Evolutionary conservation across 2,888 invertebrate genomes (phyloP).

Genomic region (Drosophila melanocephala): DNA sequence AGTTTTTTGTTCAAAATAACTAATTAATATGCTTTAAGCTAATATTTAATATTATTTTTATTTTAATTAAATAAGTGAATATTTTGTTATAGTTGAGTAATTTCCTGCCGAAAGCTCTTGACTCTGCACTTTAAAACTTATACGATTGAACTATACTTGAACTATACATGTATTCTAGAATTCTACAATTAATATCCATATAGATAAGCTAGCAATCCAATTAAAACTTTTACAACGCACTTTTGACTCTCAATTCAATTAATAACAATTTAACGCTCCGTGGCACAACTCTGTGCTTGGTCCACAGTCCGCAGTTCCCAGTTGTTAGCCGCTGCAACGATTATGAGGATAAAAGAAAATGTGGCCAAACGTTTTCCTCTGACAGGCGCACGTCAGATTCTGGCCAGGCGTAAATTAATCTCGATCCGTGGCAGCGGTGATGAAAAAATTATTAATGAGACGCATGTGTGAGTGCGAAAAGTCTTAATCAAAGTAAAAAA

Average conservation of each 20-base stretch:
- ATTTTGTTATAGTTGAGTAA: neutral
- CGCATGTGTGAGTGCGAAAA: conserved; percentile 68
- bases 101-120: neutral
- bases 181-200: conserved; percentile 46
- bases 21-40: neutral
- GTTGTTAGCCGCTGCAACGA: conserved; percentile 18
- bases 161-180: neutral
- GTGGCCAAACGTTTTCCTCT: conserved; percentile 48
- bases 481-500: conserved; percentile 58
- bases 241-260: conserved; percentile 83
- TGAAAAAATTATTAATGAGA: conserved; percentile 77
- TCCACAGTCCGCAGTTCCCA: conserved; percentile 8
- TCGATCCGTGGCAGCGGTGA: conserved; percentile 56
- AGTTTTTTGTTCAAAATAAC: neutral
- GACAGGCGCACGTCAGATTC: conserved; percentile 79
- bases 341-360: conserved; percentile 70
- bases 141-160: neutral
- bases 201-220: conserved; percentile 62
- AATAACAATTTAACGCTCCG: conserved; percentile 83
- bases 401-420: conserved; percentile 74
- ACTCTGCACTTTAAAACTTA: neutral
- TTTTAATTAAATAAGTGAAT: neutral
- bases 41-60: no score
- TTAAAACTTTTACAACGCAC: conserved; percentile 63
- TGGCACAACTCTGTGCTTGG: conserved; percentile 37